These are phyloP conservation scores for Porites evermanni DNA, from an alignment of 92 coral and sea anemone genomes.

Conservation along the genomic window DNA sequence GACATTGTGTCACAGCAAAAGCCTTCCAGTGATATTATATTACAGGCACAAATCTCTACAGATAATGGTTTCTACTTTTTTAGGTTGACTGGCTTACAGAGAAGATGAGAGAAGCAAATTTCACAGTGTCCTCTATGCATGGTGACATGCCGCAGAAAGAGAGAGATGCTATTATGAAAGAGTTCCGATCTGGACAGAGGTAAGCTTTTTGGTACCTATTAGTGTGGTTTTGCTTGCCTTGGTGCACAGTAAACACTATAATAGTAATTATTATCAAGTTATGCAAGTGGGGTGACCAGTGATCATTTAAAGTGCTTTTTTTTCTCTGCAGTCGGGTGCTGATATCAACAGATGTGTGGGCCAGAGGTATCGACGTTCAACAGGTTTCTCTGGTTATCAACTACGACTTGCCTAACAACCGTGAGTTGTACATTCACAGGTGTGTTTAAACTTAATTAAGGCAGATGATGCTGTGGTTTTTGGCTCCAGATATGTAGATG, in stretches of 20 bases:
- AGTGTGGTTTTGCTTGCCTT: neutral
- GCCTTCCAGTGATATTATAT: too few species aligned
- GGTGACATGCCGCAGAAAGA: conserved; percentile 99
- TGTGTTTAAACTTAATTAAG: conserved; percentile 10
- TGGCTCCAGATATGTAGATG: neutral
- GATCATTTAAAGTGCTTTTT: neutral
- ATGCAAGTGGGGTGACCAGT: too few species aligned
- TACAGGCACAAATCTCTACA: neutral
- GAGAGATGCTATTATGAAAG: conserved; percentile 98
- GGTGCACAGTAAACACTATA: too few species aligned
- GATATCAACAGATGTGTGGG: conserved; percentile 99
- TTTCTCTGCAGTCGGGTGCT: conserved; percentile 81
- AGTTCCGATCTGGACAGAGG: conserved; percentile 97
- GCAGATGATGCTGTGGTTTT: neutral
- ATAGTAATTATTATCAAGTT: neutral
- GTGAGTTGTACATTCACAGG: conserved; percentile 99
- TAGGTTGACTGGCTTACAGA: conserved; percentile 99
- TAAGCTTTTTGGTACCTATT: neutral
- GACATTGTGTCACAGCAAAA: too few species aligned
- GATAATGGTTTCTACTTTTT: neutral
- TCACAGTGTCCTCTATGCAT: conserved; percentile 98
- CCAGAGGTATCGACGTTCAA: conserved; percentile 96
- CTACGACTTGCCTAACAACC: conserved; percentile 96
- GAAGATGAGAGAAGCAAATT: conserved; percentile 98
- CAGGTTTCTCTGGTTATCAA: conserved; percentile 98